These are phyloP conservation scores for Criorhina ranunculi DNA, from an alignment of 2,888 invertebrate genomes.

Conservation along the genomic window DNA sequence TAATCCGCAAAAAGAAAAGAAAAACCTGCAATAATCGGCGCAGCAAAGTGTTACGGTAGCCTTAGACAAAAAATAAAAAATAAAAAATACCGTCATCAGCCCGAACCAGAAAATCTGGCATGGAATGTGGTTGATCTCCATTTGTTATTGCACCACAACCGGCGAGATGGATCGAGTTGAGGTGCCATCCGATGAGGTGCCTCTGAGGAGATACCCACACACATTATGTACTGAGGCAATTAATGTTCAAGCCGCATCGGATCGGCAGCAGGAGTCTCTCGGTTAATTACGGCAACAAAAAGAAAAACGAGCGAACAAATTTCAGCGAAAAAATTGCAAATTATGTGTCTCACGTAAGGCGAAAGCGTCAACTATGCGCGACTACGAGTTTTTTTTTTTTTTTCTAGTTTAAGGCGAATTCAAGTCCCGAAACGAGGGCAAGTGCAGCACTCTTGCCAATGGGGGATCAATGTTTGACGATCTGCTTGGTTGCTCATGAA, in stretches of 20 bases:
- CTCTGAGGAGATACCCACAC: slow-evolving; percentile 17
- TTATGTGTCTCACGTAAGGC: slow-evolving; percentile 35
- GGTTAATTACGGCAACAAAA: slow-evolving; percentile 15
- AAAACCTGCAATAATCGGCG: slow-evolving; percentile 33
- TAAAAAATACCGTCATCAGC: slow-evolving; percentile 52
- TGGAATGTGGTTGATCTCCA: slow-evolving; percentile 70
- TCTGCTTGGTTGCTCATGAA: slow-evolving; percentile 61
- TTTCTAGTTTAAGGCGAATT: slow-evolving; percentile 56
- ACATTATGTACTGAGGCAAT: slow-evolving; percentile 52
- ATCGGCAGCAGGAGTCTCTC: slow-evolving; percentile 2
- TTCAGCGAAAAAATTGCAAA: slow-evolving; percentile 22
- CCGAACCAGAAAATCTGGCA: slow-evolving; percentile 62
- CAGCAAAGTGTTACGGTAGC: slow-evolving; percentile 71
- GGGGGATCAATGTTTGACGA: slow-evolving; percentile 64
- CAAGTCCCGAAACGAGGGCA: slow-evolving; percentile 54
- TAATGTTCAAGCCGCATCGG: slow-evolving; percentile 47
- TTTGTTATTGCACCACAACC: slow-evolving; percentile 39
- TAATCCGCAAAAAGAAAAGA: slow-evolving; percentile 43
- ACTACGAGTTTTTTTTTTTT: slow-evolving; percentile 58
- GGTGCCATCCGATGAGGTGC: slow-evolving; percentile 33
- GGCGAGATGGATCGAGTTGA: slow-evolving; percentile 31
- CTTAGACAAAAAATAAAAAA: slow-evolving; percentile 35
- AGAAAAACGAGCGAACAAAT: slow-evolving; percentile 8
- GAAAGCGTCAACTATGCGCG: slow-evolving; percentile 63
- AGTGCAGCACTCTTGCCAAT: slow-evolving; percentile 57